phyloP scores from a whole-genome alignment of 1,140 invertebrate genomes.

The Harlomillsia oculata region DNA sequence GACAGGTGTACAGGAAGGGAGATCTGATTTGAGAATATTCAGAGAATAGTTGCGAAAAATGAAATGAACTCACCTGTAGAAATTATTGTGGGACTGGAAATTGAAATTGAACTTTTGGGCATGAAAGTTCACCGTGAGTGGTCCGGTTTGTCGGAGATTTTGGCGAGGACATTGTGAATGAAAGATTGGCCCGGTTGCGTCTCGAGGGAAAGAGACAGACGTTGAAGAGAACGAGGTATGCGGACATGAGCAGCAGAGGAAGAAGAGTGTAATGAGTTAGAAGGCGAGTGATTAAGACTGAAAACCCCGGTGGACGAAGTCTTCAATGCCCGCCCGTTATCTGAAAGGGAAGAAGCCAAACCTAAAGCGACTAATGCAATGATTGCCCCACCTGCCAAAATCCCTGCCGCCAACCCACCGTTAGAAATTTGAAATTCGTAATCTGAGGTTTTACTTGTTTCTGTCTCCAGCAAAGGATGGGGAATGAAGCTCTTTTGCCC shows the following conservation, averaged over 20 bases:
- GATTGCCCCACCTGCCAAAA: conserved; percentile 21
- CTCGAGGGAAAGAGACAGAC: no score
- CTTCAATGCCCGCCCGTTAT: conserved; percentile 12
- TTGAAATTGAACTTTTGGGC: no score
- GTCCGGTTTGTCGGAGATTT: no score
- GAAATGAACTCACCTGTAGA: no score
- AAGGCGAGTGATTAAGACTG: conserved; percentile 33
- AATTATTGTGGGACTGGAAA: no score
- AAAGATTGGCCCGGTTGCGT: background rate
- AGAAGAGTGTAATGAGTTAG: conserved; percentile 50
- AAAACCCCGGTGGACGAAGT: background rate
- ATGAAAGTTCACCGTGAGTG: no score
- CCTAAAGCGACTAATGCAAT: conserved; percentile 25
- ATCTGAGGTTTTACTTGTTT: conserved; percentile 22
- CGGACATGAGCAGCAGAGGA: conserved; percentile 23
- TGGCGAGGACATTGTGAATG: no score
- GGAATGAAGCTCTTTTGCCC: conserved; percentile 16
- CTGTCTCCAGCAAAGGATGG: conserved; percentile 17
- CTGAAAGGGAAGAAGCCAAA: conserved; percentile 27
- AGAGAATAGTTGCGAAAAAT: no score
- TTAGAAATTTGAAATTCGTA: conserved; percentile 27
- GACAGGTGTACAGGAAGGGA: no score
- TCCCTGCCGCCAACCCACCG: conserved; percentile 16
- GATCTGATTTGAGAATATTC: no score
- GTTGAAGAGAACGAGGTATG: conserved; percentile 34